phyloP scores from a whole-genome alignment of 2,888 invertebrate species.

The Pocota personata region DNA sequence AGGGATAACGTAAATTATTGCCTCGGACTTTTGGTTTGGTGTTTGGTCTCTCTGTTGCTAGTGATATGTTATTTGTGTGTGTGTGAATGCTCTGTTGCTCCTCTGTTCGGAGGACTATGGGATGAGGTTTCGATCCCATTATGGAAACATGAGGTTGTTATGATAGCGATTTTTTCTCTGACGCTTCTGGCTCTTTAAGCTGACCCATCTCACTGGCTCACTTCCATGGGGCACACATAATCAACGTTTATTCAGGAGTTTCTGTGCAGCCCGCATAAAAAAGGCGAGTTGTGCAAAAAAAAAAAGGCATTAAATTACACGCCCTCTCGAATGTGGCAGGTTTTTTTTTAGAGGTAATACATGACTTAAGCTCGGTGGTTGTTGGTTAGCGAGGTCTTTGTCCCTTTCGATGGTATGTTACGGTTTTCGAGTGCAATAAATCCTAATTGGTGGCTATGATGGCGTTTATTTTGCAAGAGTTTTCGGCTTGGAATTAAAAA shows the following conservation, averaged over 20 bases:
- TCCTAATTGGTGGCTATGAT: constrained; percentile 58
- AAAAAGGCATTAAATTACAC: constrained; percentile 44
- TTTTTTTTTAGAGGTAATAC: constrained; percentile 28
- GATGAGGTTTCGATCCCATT: constrained; percentile 59
- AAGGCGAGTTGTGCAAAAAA: constrained; percentile 43
- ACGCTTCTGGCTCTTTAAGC: constrained; percentile 44
- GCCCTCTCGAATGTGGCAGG: background rate
- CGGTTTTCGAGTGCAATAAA: constrained; percentile 57
- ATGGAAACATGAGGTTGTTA: constrained; percentile 72
- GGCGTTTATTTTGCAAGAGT: background rate
- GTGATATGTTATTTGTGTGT: constrained; percentile 17
- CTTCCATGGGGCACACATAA: constrained; percentile 31
- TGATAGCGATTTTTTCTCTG: constrained; percentile 62
- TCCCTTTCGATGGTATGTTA: constrained; percentile 23
- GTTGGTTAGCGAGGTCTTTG: constrained; percentile 28
- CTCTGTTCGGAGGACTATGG: background rate
- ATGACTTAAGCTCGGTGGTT: constrained; percentile 3
- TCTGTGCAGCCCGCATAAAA: background rate
- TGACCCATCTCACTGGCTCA: constrained; percentile 15
- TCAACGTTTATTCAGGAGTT: constrained; percentile 63
- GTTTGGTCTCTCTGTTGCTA: constrained; percentile 44
- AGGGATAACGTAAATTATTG: constrained; percentile 72
- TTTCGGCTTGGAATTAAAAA: constrained; percentile 10
- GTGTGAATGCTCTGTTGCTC: background rate
- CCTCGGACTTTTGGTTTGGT: constrained; percentile 65